Percentiles rank a stretch among this genome's conserved stretches.
phyloP scores from a whole-genome alignment of 2,113 vertebrate species.

The Charadrius vociferus region DNA sequence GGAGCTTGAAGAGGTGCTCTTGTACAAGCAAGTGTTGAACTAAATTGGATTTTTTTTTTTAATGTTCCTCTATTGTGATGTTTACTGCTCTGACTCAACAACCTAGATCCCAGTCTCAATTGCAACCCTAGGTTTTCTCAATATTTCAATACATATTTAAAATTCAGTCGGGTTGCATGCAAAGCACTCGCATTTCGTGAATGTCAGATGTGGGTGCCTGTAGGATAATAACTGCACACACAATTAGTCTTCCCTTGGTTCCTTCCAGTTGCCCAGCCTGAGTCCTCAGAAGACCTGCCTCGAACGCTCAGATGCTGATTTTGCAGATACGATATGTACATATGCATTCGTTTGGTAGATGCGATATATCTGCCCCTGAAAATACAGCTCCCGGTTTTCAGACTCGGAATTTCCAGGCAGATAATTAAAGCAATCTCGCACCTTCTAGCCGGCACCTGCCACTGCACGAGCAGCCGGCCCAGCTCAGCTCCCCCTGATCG shows the following conservation, averaged over 20 bases:
- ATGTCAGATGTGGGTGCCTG: neutral
- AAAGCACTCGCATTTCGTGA: neutral
- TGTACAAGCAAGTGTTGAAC: neutral
- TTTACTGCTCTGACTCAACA: neutral
- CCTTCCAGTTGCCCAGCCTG: neutral
- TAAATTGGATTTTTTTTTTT: neutral
- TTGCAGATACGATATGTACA: neutral
- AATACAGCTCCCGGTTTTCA: neutral
- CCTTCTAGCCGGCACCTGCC: constrained; percentile 32
- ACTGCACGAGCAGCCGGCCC: neutral
- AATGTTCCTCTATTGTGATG: neutral
- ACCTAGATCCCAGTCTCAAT: neutral
- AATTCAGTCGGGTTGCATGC: neutral
- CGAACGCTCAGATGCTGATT: fast-evolving
- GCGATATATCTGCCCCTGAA: neutral
- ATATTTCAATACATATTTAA: neutral
- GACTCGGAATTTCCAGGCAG: constrained; percentile 2
- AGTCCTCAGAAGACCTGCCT: neutral
- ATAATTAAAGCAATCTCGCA: constrained; percentile 17
- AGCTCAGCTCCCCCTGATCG: neutral
- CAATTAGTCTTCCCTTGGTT: neutral
- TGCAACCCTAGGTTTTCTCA: neutral
- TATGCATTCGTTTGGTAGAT: neutral
- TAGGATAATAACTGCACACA: neutral
- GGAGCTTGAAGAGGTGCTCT: neutral